phyloP scores from a whole-genome alignment of 2,113 vertebrate genomes.

The Gnathonemus echidnorhynchus region DNA sequence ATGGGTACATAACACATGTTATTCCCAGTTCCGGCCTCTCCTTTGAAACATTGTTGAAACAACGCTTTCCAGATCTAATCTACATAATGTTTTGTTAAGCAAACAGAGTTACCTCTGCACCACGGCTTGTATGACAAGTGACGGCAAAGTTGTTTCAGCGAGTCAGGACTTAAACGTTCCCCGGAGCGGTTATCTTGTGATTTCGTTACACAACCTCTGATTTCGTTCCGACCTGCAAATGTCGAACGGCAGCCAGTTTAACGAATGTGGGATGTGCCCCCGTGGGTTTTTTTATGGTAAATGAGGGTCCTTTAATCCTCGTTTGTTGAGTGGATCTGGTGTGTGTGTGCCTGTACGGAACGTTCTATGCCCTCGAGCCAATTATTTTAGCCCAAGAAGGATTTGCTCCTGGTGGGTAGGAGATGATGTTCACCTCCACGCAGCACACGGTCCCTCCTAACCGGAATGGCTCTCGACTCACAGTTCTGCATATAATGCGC shows the following conservation, averaged over 20 bases:
- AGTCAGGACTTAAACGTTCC: background rate
- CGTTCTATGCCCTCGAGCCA: background rate
- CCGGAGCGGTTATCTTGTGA: background rate
- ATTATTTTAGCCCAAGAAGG: background rate
- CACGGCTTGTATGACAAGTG: background rate
- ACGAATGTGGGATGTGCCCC: background rate
- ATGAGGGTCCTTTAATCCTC: background rate
- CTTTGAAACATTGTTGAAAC: constrained; percentile 2
- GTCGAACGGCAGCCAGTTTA: background rate
- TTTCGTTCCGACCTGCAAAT: background rate
- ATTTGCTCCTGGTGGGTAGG: background rate
- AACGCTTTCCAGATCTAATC: background rate
- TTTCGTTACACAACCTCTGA: background rate
- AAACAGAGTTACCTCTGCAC: background rate
- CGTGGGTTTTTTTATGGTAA: constrained; percentile 22
- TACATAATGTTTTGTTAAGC: background rate
- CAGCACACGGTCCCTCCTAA: background rate
- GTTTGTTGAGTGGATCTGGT: constrained; percentile 9
- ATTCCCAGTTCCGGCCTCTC: background rate
- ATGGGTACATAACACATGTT: constrained; percentile 6
- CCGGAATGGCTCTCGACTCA: background rate
- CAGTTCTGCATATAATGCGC: background rate
- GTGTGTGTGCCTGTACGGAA: background rate
- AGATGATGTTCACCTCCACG: background rate
- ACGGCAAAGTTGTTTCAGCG: background rate